A percentile compares a stretch with the other conserved stretches of the same genome.
These are phyloP conservation scores for Pomacea maculata DNA, from an alignment of 1,140 invertebrate genomes.

Conservation along the genomic window DNA sequence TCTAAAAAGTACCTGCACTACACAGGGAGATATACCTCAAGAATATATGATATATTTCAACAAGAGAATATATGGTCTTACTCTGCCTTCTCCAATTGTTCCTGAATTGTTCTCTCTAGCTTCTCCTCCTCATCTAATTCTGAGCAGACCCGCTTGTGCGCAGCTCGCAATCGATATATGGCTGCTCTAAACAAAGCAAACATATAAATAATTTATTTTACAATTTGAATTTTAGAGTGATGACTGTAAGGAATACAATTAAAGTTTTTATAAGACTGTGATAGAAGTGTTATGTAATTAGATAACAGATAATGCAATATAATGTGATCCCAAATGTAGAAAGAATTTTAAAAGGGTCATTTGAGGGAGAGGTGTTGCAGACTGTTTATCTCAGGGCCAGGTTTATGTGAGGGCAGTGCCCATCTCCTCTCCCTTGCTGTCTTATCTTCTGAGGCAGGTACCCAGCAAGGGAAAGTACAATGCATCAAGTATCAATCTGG, in stretches of 20 bases:
- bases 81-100: slow-evolving; percentile 59
- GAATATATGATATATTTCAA: neutral
- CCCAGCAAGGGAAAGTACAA: neutral
- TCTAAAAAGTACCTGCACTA: neutral
- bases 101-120: slow-evolving; percentile 53
- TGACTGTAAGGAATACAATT: neutral
- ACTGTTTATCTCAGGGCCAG: neutral
- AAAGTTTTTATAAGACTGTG: neutral
- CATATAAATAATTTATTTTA: neutral
- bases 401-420: no score
- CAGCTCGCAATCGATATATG: slow-evolving; percentile 48
- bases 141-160: slow-evolving; percentile 53
- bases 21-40: neutral
- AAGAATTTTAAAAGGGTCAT: neutral
- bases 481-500: neutral
- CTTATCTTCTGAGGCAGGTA: neutral
- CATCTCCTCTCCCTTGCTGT: no score
- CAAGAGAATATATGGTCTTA: slow-evolving; percentile 32
- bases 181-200: slow-evolving; percentile 50
- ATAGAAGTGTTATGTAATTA: neutral
- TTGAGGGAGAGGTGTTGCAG: neutral
- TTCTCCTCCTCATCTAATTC: slow-evolving; percentile 60
- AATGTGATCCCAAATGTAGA: neutral
- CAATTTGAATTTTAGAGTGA: neutral
- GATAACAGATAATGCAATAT: neutral